Conservation (phyloP, 2,888 invertebrate species). For the Leucoma salicis region DNA sequence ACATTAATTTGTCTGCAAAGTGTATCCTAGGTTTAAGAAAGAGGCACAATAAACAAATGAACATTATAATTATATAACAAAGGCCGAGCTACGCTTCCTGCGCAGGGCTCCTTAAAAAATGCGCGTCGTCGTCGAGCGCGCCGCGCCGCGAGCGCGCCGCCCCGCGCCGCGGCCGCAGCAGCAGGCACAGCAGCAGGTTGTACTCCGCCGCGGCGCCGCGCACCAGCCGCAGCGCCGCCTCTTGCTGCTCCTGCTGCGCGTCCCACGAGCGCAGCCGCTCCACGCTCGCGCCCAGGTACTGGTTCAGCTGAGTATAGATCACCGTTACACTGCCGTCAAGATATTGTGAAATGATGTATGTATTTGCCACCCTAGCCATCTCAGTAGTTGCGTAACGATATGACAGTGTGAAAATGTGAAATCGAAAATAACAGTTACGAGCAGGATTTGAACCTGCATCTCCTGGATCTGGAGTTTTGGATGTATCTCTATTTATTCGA, state of each 20-base stretch:
- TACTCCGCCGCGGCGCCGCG: background rate
- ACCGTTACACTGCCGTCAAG: too few relatives aligned
- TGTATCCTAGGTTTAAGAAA: too few relatives aligned
- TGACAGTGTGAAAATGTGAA: too few relatives aligned
- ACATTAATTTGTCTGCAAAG: too few relatives aligned
- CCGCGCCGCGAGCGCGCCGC: background rate
- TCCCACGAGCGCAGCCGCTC: background rate
- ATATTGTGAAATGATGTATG: too few relatives aligned
- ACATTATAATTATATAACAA: background rate
- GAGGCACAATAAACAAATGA: too few relatives aligned
- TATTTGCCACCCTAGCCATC: too few relatives aligned
- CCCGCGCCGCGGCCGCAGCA: constrained; percentile 14
- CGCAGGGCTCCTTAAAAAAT: background rate
- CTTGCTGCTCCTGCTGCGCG: constrained; percentile 11
- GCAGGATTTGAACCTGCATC: too few relatives aligned
- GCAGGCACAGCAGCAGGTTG: constrained; percentile 31
- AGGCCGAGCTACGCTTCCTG: background rate
- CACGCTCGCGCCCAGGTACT: background rate
- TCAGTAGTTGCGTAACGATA: too few relatives aligned
- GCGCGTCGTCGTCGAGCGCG: background rate
- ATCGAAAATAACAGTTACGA: too few relatives aligned
- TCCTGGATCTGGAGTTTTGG: too few relatives aligned
- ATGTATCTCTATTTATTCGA: too few relatives aligned
- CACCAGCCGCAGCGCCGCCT: constrained; percentile 34
- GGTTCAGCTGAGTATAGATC: constrained; percentile 24